Conservation (phyloP, 2,888 invertebrate genomes). For the Dryocosmus kuriphilus region DNA sequence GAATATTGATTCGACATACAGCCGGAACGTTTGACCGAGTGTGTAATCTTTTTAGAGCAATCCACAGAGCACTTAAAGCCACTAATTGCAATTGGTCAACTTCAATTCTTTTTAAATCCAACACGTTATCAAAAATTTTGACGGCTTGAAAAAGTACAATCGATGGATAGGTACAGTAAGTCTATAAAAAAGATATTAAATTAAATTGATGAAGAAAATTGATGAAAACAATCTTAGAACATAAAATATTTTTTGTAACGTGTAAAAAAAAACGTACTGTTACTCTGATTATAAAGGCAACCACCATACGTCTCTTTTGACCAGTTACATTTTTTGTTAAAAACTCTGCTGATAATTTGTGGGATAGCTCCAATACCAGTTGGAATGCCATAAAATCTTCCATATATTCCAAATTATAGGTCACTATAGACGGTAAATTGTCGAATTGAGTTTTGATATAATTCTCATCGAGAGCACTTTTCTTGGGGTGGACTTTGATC, state of each 20-base stretch:
- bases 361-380: slow-evolving; percentile 52
- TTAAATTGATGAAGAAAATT: slow-evolving; percentile 3
- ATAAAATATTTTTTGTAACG: too few relatives aligned
- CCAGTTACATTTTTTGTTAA: slow-evolving; percentile 53
- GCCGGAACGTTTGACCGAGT: slow-evolving; percentile 58
- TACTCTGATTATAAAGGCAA: slow-evolving; percentile 50
- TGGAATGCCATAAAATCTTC: slow-evolving; percentile 54
- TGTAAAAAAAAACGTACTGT: slow-evolving; percentile 45
- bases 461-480: not conserved
- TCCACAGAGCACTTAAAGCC: slow-evolving; percentile 67
- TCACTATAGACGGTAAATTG: slow-evolving; percentile 38
- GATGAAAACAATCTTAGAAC: not conserved
- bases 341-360: slow-evolving; percentile 52
- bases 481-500: not conserved
- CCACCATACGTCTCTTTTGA: slow-evolving; percentile 61
- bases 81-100: slow-evolving; percentile 59
- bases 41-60: slow-evolving; percentile 64
- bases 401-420: slow-evolving; percentile 54
- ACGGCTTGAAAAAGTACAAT: slow-evolving; percentile 65
- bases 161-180: slow-evolving; percentile 59
- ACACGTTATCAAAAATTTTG: slow-evolving; percentile 64
- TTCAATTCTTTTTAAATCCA: slow-evolving; percentile 56
- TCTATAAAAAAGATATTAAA: slow-evolving; percentile 53
- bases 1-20: slow-evolving; percentile 33
- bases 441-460: not conserved